Percentiles rank a stretch among this genome's conserved stretches.
Evolutionary conservation across 2,888 invertebrate species (phyloP).

Genomic region (Trichogramma dendrolimi): DNA sequence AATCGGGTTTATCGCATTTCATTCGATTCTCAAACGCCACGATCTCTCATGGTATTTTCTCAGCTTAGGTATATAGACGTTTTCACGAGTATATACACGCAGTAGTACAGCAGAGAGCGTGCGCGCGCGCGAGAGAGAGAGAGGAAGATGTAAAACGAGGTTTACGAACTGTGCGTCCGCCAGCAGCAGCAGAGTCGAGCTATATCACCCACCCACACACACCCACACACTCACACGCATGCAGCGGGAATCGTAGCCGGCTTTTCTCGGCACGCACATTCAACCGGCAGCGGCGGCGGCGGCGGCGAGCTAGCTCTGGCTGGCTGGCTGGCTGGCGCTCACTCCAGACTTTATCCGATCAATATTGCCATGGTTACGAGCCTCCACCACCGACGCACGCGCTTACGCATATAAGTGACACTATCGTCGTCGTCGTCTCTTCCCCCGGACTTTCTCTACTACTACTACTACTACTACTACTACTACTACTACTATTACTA

Average conservation of each 20-base stretch:
- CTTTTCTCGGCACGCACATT: conserved; percentile 20
- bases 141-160: too few relatives aligned
- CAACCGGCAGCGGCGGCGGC: conserved; percentile 25
- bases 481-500: too few relatives aligned
- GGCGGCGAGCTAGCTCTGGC: conserved; percentile 12
- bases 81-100: too few relatives aligned
- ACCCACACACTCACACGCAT: background rate
- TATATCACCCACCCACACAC: conserved; percentile 5
- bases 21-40: too few relatives aligned
- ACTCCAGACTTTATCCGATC: conserved; percentile 34
- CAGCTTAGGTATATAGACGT: too few relatives aligned
- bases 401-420: background rate
- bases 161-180: too few relatives aligned
- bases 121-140: background rate
- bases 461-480: background rate
- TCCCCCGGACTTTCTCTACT: background rate
- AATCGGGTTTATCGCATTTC: too few relatives aligned
- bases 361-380: conserved; percentile 50
- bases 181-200: too few relatives aligned
- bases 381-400: conserved; percentile 34
- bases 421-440: too few relatives aligned
- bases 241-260: conserved; percentile 19
- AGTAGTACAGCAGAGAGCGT: background rate
- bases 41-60: too few relatives aligned
- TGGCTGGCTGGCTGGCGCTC: conserved; percentile 15